These are phyloP conservation scores for Protula sp. DNA, from an alignment of 2,888 invertebrate species.

Conservation along the genomic window DNA sequence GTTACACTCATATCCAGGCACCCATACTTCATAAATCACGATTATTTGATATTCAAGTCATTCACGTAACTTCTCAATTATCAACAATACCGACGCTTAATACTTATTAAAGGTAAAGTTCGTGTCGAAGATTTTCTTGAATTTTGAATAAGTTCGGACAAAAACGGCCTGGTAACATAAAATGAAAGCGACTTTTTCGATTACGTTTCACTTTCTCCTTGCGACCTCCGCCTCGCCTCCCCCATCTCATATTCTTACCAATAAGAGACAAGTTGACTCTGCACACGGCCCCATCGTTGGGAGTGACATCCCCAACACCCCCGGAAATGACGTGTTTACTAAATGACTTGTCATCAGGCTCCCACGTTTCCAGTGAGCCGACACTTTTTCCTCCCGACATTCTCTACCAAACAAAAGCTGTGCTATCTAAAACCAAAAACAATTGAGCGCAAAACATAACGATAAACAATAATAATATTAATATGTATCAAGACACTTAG, in stretches of 20 bases:
- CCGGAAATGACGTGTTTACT: slow-evolving; percentile 19
- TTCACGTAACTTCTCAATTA: too few species aligned
- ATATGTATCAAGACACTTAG: too few species aligned
- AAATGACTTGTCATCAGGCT: slow-evolving; percentile 22
- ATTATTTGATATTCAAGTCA: too few species aligned
- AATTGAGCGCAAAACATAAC: too few species aligned
- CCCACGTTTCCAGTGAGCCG: slow-evolving; percentile 22
- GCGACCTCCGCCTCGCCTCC: too few species aligned
- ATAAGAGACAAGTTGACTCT: slow-evolving; percentile 11
- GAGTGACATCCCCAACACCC: slow-evolving; percentile 19
- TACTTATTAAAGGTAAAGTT: neutral
- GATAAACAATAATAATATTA: too few species aligned
- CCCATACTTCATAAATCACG: too few species aligned
- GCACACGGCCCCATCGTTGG: slow-evolving; percentile 24
- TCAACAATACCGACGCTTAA: neutral
- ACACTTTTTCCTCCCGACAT: slow-evolving; percentile 9
- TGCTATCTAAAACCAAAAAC: too few species aligned
- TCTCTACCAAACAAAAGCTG: too few species aligned
- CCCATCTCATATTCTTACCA: too few species aligned
- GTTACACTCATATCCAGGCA: too few species aligned
- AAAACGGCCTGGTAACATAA: neutral
- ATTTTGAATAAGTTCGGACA: slow-evolving; percentile 7
- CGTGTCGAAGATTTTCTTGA: neutral
- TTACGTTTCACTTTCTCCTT: too few species aligned
- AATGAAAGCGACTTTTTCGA: neutral